Conservation (phyloP, 1,140 invertebrate species). For the Zaprionus vittiger region DNA sequence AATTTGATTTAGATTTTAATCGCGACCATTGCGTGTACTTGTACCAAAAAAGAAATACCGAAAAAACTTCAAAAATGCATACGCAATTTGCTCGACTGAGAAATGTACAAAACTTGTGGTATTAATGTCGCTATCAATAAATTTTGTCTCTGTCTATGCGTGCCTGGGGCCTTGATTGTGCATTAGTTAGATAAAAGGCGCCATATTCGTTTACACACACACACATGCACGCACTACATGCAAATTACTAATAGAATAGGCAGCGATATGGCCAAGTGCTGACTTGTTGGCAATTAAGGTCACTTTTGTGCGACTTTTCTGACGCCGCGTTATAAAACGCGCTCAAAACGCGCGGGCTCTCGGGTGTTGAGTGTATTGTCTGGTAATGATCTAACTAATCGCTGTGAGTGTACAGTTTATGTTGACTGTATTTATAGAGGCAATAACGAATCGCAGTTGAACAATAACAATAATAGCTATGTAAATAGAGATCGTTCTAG, state of each 20-base stretch:
- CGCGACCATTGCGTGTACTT: slow-evolving; percentile 72
- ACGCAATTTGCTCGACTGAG: slow-evolving; percentile 55
- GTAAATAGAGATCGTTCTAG: neutral
- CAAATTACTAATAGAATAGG: slow-evolving; percentile 63
- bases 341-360: slow-evolving; percentile 12
- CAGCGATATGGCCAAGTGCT: slow-evolving; percentile 70
- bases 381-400: slow-evolving; percentile 23
- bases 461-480: neutral
- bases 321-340: slow-evolving; percentile 30
- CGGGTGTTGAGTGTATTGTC: slow-evolving; percentile 26
- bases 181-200: slow-evolving; percentile 67
- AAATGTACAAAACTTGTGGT: slow-evolving; percentile 58
- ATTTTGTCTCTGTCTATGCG: slow-evolving; percentile 64
- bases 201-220: slow-evolving; percentile 28
- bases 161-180: slow-evolving; percentile 74
- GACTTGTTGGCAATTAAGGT: slow-evolving; percentile 77
- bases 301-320: slow-evolving; percentile 48
- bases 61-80: slow-evolving; percentile 27
- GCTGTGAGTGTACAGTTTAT: neutral
- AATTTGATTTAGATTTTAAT: slow-evolving; percentile 82
- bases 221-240: slow-evolving; percentile 25
- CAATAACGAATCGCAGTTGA: neutral
- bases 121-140: slow-evolving; percentile 80
- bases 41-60: slow-evolving; percentile 27
- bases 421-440: neutral